Evolutionary conservation across 1,140 invertebrate genomes (phyloP).

Genomic region (Pogonomyrmex californicus): DNA sequence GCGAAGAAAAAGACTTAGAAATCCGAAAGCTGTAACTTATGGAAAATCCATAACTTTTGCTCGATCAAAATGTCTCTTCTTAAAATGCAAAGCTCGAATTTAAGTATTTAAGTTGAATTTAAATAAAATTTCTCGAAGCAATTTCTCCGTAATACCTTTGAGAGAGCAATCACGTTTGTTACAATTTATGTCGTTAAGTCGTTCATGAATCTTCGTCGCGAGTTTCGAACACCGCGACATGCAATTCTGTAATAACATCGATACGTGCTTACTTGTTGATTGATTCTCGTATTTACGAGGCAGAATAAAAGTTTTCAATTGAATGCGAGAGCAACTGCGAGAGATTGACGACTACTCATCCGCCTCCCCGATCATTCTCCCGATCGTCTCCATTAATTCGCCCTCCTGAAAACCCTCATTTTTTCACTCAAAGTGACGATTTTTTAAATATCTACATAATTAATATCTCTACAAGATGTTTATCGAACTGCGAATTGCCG

Average conservation of each 20-base stretch:
- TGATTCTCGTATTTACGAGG: constrained; percentile 25
- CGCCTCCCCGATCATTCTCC: not conserved
- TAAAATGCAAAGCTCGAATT: not conserved
- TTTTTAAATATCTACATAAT: too few species aligned
- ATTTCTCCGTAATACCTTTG: not conserved
- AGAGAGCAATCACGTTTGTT: not conserved
- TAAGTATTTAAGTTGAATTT: not conserved
- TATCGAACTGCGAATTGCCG: not conserved
- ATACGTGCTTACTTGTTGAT: not conserved
- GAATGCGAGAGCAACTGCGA: not conserved
- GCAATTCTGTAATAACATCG: constrained; percentile 4
- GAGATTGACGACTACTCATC: not conserved
- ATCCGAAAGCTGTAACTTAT: not conserved
- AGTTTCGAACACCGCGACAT: not conserved
- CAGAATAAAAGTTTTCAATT: constrained; percentile 2
- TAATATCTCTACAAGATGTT: not conserved
- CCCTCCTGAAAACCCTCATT: too few species aligned
- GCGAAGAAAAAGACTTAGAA: not conserved
- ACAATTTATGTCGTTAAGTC: not conserved
- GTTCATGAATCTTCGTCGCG: not conserved
- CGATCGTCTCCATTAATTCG: not conserved
- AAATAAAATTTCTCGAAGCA: not conserved
- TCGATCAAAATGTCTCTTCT: not conserved
- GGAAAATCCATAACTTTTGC: not conserved
- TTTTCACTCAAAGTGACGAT: too few species aligned